Evolutionary conservation across 2,888 invertebrate genomes (phyloP).

Genomic region (Cheilosia impressa): DNA sequence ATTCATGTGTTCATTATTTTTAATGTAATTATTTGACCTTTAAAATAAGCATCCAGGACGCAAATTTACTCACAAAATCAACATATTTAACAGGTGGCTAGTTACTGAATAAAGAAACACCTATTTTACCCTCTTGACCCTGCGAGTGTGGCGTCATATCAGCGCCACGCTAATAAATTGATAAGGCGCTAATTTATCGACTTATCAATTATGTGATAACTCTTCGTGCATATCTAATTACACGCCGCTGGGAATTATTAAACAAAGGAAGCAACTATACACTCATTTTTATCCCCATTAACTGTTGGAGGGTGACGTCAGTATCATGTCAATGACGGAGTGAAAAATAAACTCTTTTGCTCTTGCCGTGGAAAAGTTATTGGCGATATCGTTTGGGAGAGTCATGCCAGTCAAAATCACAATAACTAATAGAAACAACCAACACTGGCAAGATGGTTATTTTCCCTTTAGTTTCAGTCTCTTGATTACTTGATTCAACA

Average conservation of each 20-base stretch:
- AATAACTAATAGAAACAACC: not conserved
- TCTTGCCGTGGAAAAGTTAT: too few species aligned
- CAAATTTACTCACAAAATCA: too few species aligned
- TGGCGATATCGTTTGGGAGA: too few species aligned
- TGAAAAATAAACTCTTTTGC: too few species aligned
- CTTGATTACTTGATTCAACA: not conserved
- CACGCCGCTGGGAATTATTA: not conserved
- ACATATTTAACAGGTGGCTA: too few species aligned
- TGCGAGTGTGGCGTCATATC: not conserved
- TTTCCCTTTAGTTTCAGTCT: not conserved
- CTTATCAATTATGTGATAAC: conserved; percentile 12
- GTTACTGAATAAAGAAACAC: too few species aligned
- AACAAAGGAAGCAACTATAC: not conserved
- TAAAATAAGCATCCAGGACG: too few species aligned
- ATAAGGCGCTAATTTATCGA: not conserved
- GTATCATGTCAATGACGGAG: too few species aligned
- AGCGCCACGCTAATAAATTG: not conserved
- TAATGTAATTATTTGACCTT: too few species aligned
- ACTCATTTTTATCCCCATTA: not conserved
- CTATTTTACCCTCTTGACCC: too few species aligned
- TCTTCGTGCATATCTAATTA: not conserved
- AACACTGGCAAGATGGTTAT: not conserved
- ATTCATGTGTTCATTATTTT: too few species aligned
- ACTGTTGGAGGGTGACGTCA: not conserved
- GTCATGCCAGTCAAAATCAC: too few species aligned